These are phyloP conservation scores for Leucoptera coffeella DNA, from an alignment of 2,888 invertebrate species.

Conservation along the genomic window DNA sequence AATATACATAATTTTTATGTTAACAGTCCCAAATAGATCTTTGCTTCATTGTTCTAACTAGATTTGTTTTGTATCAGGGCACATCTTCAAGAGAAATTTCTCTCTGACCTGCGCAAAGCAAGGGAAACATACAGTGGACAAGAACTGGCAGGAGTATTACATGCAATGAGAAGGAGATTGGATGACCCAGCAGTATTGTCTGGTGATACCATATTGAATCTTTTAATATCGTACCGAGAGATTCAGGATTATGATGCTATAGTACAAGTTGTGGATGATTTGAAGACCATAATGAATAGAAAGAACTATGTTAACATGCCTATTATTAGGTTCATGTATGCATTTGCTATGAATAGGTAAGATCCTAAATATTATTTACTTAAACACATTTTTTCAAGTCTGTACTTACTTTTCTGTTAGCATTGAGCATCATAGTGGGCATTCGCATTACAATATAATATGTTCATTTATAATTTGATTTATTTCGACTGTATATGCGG, in stretches of 20 bases:
- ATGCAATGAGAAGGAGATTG: slow-evolving; percentile 85
- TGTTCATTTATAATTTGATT: too few relatives aligned
- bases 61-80: slow-evolving; percentile 62
- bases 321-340: slow-evolving; percentile 88
- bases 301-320: slow-evolving; percentile 85
- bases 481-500: too few relatives aligned
- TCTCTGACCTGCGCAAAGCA: slow-evolving; percentile 87
- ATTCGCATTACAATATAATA: too few relatives aligned
- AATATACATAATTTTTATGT: too few relatives aligned
- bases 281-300: slow-evolving; percentile 83
- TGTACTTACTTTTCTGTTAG: too few relatives aligned
- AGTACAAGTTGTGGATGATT: slow-evolving; percentile 92
- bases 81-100: slow-evolving; percentile 95
- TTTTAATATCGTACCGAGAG: slow-evolving; percentile 86
- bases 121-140: slow-evolving; percentile 81
- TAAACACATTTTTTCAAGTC: slow-evolving; percentile 2
- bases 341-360: slow-evolving; percentile 91
- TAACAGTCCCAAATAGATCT: too few relatives aligned
- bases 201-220: slow-evolving; percentile 91
- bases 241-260: slow-evolving; percentile 96
- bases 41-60: too few relatives aligned
- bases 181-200: slow-evolving; percentile 97
- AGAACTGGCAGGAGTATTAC: slow-evolving; percentile 72
- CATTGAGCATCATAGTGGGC: too few relatives aligned
- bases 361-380: too few relatives aligned